Base-by-base conservation (phyloP, 2,888 invertebrate species). In the Endomychus coccineus region DNA sequence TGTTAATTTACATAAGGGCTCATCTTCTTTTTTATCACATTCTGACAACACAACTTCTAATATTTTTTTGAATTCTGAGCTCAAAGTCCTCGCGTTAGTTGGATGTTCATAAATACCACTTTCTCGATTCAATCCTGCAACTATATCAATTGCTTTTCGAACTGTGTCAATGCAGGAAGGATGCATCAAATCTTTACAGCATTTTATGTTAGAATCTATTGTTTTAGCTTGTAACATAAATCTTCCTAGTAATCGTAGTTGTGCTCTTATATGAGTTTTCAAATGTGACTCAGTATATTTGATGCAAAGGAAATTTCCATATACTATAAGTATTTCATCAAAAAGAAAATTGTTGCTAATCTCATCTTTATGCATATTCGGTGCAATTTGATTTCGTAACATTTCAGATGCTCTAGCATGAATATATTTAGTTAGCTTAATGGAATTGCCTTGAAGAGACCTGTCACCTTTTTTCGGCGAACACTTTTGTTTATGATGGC, bases 221-320 rank as follows among this genome's bases (percentile, higher is more conserved):
- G 11, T 5, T 22, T 22, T 22, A 5, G 11, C 5, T 10, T 11
- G 22, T 5, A 22, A 22, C 22, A 22, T 22, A 4, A 22, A 22
- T 22, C 22, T 22, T 5, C 22, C 22, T 3, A 22, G 22, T 3
- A 22, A 11, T 10, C 22, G 22, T 22, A 22, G 11, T 5, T 22
- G 22, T 10, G 22, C 22, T 22, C 22, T 22, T 3, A 22, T 22
- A 22, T 22, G 22, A 22, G n/a, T 11, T 22, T 22, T 22, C 3
- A 10, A 10, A 11, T 22, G 22, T n/a, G 11, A 22, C 11, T 22
- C 22, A 3, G 10, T 11, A 22, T 10, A n/a, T 22, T 11, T 22
- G 5, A 22, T 22, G 22, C 22, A 22, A n/a, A 22, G n/a, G 5
- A 10, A 22, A 11, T 22, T 22, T 3, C 22, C 22, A 5, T 22